Evolutionary conservation across 2,888 invertebrate species (phyloP), one percentile per base, ranked within the genome.

Genomic region (Brassicogethes aeneus): DNA sequence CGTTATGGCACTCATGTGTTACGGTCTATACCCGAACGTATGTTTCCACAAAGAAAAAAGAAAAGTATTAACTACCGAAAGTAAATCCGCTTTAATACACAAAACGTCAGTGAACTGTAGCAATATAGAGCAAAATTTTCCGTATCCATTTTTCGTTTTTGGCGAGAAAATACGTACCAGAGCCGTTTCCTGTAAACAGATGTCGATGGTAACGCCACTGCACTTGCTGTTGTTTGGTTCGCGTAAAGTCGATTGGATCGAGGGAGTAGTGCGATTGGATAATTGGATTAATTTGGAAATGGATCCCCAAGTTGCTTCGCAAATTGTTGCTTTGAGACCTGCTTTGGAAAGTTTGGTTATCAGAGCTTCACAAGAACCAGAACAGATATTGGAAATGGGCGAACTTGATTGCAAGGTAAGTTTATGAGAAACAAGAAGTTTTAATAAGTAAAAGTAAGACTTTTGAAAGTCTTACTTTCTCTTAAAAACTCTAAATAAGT

Each of bases 101-200:
- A 97, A 96, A 69, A 91, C 93, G 0, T 97, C 96, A 0, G 94
- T 97, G 2, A 95, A 96, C 71, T 92, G 91, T 66, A 84, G 82
- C 55, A 88, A 87, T 62, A 71, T 78, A 37, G 87, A 87, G 37
- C 82, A 86, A 43, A 77, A 76, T 48, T 96, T 96, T 61, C 86
- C 89, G 0, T 94, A 88, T 48, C 97, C 97, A 0, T 85, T 95
- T 65, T 95, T 99, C 64, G 89, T 99, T 41, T 99, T 97, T 66
- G 95, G 96, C 0, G 97, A 99, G 71, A 99, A 99, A 76, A 91
- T 97, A 41, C 81, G 96, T 40, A 95, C 96, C 0, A 75, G 91
- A 40, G 94, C 95, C 1, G 92, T 99, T 37, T 86, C 90, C 10
- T 96, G 96, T 68, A 97, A 97, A 64, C 94, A 95, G 70, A 80